Evolutionary conservation across 2,113 vertebrate genomes (phyloP).

Genomic region (Taurulus bubalis): DNA sequence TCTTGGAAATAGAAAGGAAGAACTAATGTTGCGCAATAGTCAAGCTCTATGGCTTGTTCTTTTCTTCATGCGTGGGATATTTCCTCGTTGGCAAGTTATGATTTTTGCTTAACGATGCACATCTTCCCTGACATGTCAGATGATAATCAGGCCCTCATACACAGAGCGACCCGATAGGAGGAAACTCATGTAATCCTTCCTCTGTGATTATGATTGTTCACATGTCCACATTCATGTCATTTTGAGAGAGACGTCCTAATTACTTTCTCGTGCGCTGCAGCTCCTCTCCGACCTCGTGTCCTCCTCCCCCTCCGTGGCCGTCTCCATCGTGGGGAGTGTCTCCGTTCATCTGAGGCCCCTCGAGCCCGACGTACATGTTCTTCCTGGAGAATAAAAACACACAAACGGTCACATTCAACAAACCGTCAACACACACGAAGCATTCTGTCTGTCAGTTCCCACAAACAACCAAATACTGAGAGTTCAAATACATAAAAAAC

Average conservation of each 20-base stretch:
- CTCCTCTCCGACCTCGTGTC: conserved; percentile 91
- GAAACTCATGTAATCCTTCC: too few species aligned
- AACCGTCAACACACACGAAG: not conserved
- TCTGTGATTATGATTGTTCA: not conserved
- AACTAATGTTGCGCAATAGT: not conserved
- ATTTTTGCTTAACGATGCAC: not conserved
- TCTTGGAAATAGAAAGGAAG: not conserved
- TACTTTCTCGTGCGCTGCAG: conserved; percentile 89
- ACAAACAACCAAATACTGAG: too few species aligned
- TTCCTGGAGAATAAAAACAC: conserved; percentile 83
- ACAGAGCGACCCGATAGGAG: not conserved
- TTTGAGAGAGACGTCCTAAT: too few species aligned
- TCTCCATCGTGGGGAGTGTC: conserved; percentile 86
- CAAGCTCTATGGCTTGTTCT: not conserved
- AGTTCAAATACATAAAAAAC: too few species aligned
- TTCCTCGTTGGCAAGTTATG: not conserved
- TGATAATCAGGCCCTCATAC: not conserved
- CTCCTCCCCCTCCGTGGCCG: conserved; percentile 86
- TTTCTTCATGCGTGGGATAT: not conserved
- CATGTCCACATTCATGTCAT: not conserved
- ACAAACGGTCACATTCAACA: not conserved
- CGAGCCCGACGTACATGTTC: conserved; percentile 91
- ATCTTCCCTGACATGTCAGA: conserved; percentile 1
- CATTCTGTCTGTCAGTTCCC: too few species aligned
- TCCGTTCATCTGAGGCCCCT: conserved; percentile 93